Evolutionary conservation across 1,140 invertebrate species (phyloP), one percentile per base, ranked within the genome.

Genomic region (Plutomurus gul): DNA sequence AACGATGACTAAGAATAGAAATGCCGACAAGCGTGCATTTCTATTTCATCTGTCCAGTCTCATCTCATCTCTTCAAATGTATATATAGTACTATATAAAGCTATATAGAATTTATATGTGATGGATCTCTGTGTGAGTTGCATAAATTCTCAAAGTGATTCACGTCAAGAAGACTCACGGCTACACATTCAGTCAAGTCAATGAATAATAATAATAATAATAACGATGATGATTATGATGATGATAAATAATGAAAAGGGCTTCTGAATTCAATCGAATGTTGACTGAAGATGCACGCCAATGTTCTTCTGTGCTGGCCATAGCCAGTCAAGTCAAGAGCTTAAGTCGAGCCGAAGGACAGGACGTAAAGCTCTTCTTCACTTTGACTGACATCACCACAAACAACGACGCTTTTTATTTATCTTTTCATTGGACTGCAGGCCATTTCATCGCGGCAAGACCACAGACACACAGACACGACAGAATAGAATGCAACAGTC

Each of bases 1-100:
- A 65, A 65, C 13, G 56, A 65, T 65, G 25, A 65, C 56, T 65
- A 65, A 65, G 56, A 65, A 65, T 65, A 65, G 56, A 65, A 33
- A 33, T 18, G 56, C 56, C 56, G 56, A 65, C 56, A 65, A 65
- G 36, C 56, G 56, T 65, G 16, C 56, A 65, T 65, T n/a, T 27
- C 25, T 30, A n/a, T 33, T 25, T 30, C 30, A 30, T 33, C 56
- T 33, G 27, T n/a, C n/a, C 39, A 43, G 10, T 13, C 30, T 65
- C 36, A 30, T 16, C 56, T 25, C 25, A 51, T 16, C 30, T 22
- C 51, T 13, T 56, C n/a, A n/a, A 51, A 22, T 60, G 18, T 33
- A 13, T 8, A 30, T 13, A 25, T 60, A 30, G 25, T n/a, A 33
- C 27, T n/a, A n/a, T n/a, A n/a, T n/a, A n/a, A n/a, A n/a, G n/a